Base-by-base conservation (phyloP, 2,888 invertebrate species). In the Macaria liturata region DNA sequence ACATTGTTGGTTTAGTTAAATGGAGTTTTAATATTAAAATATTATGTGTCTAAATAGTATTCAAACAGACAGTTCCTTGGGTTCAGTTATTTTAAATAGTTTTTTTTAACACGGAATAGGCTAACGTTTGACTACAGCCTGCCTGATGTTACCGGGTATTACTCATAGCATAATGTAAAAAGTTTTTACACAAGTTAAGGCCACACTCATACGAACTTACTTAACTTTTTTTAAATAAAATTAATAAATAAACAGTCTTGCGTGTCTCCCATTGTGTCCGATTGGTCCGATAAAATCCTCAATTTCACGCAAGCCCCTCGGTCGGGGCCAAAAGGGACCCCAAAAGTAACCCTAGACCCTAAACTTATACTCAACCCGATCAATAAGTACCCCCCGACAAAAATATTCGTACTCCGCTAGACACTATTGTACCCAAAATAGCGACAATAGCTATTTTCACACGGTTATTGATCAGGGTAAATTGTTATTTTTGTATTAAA, bases 281-380 rank as follows among this genome's bases (percentile, higher is more conserved):
- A 64, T 68, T 68, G 64, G 65, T 70, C 69, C 84, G 67, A 67
- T 85, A 85, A 86, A 80, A 65, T 84, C 83, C 79, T 85, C 83
- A 77, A 84, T 87, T 84, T 82, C 83, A 81, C 77, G 77, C 78
- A 74, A 67, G 65, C 65, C 73, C 78, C 73, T 71, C 64, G 61
- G 67, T 20, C 20, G 20, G 20, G 20, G 20, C 20, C 20, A 20
- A 20, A 20, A 20, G 20, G 20, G 20, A 2, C 20, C 20, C 20
- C 20, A 20, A 20, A 20, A 20, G 20, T 20, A 20, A 20, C 20
- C 20, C 20, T 20, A 65, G 65, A 57, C 62, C 61, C 60, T 76
- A 76, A 76, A 74, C 75, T 74, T 75, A 76, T 76, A 67, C 72
- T 60, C 69, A 57, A 71, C 66, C 61, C 69, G 72, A 76, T 78